Base-by-base conservation (phyloP, 2,888 invertebrate genomes). In the Tanypteryx hageni region DNA sequence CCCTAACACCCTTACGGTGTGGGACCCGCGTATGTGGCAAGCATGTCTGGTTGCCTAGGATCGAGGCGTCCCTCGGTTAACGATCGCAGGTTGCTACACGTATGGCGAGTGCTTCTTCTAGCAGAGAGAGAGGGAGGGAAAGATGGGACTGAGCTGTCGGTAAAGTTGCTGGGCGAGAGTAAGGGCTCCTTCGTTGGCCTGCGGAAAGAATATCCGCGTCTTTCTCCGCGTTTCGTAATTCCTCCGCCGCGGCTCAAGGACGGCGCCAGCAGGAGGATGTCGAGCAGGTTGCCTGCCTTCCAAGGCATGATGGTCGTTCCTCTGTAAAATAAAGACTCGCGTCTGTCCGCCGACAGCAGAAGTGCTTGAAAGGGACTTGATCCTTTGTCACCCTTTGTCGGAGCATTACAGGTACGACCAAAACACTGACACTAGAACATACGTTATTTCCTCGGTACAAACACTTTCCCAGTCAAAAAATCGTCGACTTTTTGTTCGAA, bases 161-260 rank as follows among this genome's bases (percentile, higher is more conserved):
- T 76, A 22, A 27, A 76, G 22, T 22, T 22, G 76, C 76, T 13
- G 22, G 76, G 76, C 22, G 27, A 27, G 27, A 27, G 76, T 27
- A 76, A 14, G 22, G 27, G 76, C 27, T 27, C 27, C 13, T 27
- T 22, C 76, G 13, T 27, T 27, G 76, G 76, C 22, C 85, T 56
- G n/a, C 58, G 57, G 58, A 58, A 85, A 64, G 64, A 61, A 58
- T 89, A 27, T 86, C 61, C 86, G 22, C 61, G 22, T 86, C 61
- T 86, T 86, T 61, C 57, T 27, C 31, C 89, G 18, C 89, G 89
- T 89, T 89, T 89, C 89, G 89, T 64, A 89, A 89, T 61, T 18
- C 86, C 64, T 56, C 89, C 31, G 44, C 89, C 61, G 64, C 56
- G 22, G 18, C 89, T 31, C 89, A 89, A 89, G 89, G 89, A 64